Conservation (phyloP, 2,888 invertebrate genomes). For the Germaria angustata region DNA sequence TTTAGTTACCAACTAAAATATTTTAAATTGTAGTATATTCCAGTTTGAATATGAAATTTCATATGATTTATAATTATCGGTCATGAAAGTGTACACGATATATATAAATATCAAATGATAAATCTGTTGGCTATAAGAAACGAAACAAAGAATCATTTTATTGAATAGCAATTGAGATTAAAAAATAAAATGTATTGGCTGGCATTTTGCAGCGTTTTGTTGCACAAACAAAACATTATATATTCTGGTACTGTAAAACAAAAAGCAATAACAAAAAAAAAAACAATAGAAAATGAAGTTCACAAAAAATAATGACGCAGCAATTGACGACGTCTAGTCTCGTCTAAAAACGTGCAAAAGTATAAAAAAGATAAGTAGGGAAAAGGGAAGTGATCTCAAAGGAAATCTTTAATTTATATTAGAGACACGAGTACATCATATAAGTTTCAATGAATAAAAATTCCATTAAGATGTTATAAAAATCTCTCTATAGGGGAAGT, state of each 20-base stretch:
- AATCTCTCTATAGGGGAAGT: no score
- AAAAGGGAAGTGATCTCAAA: neutral
- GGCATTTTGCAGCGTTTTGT: constrained; percentile 45
- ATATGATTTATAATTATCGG: neutral
- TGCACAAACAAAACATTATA: constrained; percentile 35
- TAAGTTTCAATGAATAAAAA: no score
- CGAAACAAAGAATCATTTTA: constrained; percentile 15
- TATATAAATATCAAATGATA: constrained; percentile 25
- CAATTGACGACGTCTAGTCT: constrained; percentile 65
- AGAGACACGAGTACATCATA: no score
- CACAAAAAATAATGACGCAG: constrained; percentile 61
- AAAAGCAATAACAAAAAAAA: neutral
- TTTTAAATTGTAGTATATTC: no score
- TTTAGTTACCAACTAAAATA: no score
- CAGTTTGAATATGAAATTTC: neutral
- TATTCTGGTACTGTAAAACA: constrained; percentile 4
- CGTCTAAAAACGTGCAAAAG: constrained; percentile 55
- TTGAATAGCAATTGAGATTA: constrained; percentile 53
- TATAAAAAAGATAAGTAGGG: constrained; percentile 4
- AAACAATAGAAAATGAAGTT: neutral
- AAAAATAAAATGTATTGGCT: constrained; percentile 50
- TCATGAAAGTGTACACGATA: neutral
- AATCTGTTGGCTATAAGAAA: neutral
- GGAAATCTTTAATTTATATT: no score
- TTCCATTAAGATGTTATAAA: no score